These are phyloP conservation scores for Pygocentrus nattereri DNA, from an alignment of 2,797 vertebrate species.

Conservation along the genomic window DNA sequence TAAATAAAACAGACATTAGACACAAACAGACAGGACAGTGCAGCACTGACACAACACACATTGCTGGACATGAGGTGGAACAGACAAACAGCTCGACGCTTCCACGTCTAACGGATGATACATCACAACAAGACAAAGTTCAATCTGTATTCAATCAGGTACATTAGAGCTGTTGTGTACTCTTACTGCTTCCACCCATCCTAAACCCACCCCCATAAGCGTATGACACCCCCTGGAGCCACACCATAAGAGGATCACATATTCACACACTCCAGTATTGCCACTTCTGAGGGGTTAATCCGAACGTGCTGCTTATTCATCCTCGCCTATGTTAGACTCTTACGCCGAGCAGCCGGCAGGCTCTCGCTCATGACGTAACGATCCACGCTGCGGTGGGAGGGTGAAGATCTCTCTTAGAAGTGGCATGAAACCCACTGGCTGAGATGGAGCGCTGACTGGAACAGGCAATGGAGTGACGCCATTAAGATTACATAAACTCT, in stretches of 20 bases:
- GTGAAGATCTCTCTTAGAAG: background rate
- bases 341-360: conserved; percentile 60
- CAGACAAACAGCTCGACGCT: no score
- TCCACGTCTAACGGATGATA: no score
- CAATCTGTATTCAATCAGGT: no score
- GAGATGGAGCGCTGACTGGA: background rate
- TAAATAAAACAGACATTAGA: no score
- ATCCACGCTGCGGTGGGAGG: background rate
- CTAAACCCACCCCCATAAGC: background rate
- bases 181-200: no score
- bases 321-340: conserved; percentile 55
- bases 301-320: conserved; percentile 67
- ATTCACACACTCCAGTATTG: conserved; percentile 48
- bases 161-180: no score
- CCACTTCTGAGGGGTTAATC: conserved; percentile 77
- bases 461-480: background rate
- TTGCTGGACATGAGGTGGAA: no score
- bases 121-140: no score
- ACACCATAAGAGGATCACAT: conserved; percentile 31
- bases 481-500: conserved; percentile 25
- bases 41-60: no score
- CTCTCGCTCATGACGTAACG: conserved; percentile 3
- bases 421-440: background rate
- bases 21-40: no score
- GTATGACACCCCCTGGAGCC: conserved; percentile 9